A percentile compares a stretch with the other conserved stretches of the same genome.
Evolutionary conservation across 2,113 vertebrate genomes (phyloP).

Genomic region (Regulus satrapa): DNA sequence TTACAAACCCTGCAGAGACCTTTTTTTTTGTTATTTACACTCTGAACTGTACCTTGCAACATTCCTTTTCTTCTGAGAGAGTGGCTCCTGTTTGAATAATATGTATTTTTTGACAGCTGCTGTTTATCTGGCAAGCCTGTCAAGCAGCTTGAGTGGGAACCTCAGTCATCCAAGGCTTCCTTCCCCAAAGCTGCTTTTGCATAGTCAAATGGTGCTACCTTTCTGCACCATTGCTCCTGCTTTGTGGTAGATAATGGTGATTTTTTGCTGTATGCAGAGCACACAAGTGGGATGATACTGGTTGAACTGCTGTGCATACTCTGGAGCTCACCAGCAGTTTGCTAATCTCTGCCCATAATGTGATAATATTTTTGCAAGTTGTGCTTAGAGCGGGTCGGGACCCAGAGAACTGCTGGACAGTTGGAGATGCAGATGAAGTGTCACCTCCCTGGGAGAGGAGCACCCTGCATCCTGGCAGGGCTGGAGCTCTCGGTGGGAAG

Average conservation of each 20-base stretch:
- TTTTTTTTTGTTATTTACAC: not conserved
- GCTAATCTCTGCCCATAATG: not conserved
- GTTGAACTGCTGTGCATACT: not conserved
- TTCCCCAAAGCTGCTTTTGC: not conserved
- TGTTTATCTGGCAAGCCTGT: not conserved
- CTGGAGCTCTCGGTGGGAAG: not conserved
- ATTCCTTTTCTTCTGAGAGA: not conserved
- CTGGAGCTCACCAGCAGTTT: not conserved
- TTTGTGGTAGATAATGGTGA: not conserved
- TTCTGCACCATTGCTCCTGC: accelerated
- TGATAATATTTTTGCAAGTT: not conserved
- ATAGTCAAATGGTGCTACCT: not conserved
- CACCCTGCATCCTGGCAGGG: not conserved
- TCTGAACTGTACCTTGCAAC: not conserved
- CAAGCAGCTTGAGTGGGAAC: not conserved
- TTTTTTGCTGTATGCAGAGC: not conserved
- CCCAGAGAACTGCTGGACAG: not conserved
- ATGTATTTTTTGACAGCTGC: not conserved
- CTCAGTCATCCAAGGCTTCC: not conserved
- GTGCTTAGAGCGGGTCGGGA: not conserved
- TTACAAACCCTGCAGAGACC: not conserved
- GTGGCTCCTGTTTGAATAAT: not conserved
- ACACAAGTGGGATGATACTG: not conserved
- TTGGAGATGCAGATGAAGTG: not conserved
- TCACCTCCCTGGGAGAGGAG: not conserved